These are phyloP conservation scores for Eupithecia abbreviata DNA, from an alignment of 2,888 invertebrate species.

Conservation along the genomic window DNA sequence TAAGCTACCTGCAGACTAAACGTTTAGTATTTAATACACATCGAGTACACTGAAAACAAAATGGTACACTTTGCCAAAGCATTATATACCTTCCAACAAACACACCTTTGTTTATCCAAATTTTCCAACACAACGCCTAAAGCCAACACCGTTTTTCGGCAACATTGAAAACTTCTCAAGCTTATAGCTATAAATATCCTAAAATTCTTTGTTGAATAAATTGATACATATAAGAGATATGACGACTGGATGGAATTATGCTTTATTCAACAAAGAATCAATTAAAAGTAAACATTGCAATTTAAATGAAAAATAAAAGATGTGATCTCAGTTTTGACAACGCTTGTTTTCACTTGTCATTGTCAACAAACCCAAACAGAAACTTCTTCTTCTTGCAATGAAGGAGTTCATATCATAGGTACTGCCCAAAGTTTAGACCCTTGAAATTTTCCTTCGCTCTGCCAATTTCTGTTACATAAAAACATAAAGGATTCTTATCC, in stretches of 20 bases:
- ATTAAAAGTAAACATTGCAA: no score
- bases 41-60: neutral
- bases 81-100: neutral
- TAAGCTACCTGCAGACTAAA: neutral
- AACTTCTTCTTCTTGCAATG: no score
- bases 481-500: conserved; percentile 27
- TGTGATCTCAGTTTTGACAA: no score
- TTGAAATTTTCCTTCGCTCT: neutral
- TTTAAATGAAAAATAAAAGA: no score
- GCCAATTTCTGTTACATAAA: conserved; percentile 27
- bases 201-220: no score
- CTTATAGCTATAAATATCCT: neutral
- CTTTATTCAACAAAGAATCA: no score
- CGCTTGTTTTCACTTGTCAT: no score
- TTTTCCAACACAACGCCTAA: neutral
- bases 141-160: neutral
- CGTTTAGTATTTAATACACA: neutral
- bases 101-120: neutral
- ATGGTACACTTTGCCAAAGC: neutral
- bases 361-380: no score
- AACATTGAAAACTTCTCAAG: neutral
- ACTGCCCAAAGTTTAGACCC: neutral
- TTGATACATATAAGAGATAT: no score
- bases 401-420: no score
- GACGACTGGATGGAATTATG: no score